Base-by-base conservation (phyloP, 2,888 invertebrate species). In the Papilio demoleus region DNA sequence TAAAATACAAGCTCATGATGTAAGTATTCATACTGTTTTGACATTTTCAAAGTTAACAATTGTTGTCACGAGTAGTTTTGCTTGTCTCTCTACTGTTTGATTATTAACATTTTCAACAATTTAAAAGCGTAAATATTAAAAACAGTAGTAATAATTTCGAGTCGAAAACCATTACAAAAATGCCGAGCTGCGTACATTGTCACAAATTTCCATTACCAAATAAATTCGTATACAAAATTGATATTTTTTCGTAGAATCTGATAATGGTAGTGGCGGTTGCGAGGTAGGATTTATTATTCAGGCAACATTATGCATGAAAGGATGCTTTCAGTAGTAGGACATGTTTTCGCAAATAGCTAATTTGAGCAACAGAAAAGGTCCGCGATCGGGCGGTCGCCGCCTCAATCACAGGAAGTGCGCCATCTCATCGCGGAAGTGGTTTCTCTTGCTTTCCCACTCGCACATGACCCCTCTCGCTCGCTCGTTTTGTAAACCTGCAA, bases 351-450 rank as follows among this genome's bases (percentile, higher is more conserved):
- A 77, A 76, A 77, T 77, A 76, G 81, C 79, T 80, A 80, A 81
- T 81, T 81, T 77, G 74, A 77, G 78, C 77, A 78, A 77, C 79
- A 79, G 78, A 64, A 77, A 77, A 75, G 75, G 73, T 75, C 72
- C 61, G 61, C 69, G 69, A 69, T 60, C 63, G 68, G 76, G 74
- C 73, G 80, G 81, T 75, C 81, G 78, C 75, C 78, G 80, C 80
- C 89, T 90, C 93, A 93, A 93, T 93, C 92, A 93, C 91, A 92
- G 93, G 92, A 92, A 93, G 93, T 93, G 93, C 92, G 88, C 90
- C 91, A 88, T 91, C 93, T 93, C 93, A 93, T 93, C 85, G 86
- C 92, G 92, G 93, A 93, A 93, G 93, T 93, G 93, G 92, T 93
- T 89, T 88, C 83, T 87, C 83, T 79, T 84, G 86, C 83, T 77